A percentile compares a stretch with the other conserved stretches of the same genome.
phyloP scores from a whole-genome alignment of 2,888 invertebrate species.

The Meteorus colon region DNA sequence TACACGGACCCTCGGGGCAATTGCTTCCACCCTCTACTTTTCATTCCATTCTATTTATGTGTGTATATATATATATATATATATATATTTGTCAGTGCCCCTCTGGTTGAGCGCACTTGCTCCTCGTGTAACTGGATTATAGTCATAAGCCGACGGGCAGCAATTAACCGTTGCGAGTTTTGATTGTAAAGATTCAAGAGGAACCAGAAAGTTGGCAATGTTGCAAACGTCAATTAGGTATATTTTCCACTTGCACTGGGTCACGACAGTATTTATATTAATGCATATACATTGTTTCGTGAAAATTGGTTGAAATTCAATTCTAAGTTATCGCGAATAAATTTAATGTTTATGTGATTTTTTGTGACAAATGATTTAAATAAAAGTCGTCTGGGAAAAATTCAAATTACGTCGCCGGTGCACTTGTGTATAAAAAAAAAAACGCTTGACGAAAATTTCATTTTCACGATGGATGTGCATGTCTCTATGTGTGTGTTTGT shows the following conservation, averaged over 20 bases:
- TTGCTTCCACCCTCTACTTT: too few relatives aligned
- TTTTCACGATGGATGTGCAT: not conserved
- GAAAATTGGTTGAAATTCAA: not conserved
- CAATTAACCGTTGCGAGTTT: not conserved
- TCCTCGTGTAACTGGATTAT: not conserved
- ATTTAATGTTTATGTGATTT: not conserved
- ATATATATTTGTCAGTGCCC: not conserved
- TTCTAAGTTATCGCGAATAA: not conserved
- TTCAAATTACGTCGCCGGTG: not conserved
- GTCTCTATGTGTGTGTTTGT: not conserved
- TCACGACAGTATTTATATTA: not conserved
- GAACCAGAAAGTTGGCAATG: not conserved
- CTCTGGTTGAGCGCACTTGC: not conserved
- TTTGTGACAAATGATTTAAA: not conserved
- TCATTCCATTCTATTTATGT: too few relatives aligned
- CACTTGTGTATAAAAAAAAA: not conserved
- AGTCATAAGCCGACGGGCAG: slow-evolving; percentile 5
- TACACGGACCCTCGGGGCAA: too few relatives aligned
- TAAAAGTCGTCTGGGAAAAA: not conserved
- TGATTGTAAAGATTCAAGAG: not conserved
- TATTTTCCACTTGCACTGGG: not conserved
- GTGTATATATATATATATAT: not conserved
- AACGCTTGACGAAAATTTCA: not conserved
- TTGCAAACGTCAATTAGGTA: not conserved
- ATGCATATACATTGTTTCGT: not conserved